A percentile compares a stretch with the other conserved stretches of the same genome.
phyloP scores from a whole-genome alignment of 2,797 vertebrate species.

The Silurus lanzhouensis region DNA sequence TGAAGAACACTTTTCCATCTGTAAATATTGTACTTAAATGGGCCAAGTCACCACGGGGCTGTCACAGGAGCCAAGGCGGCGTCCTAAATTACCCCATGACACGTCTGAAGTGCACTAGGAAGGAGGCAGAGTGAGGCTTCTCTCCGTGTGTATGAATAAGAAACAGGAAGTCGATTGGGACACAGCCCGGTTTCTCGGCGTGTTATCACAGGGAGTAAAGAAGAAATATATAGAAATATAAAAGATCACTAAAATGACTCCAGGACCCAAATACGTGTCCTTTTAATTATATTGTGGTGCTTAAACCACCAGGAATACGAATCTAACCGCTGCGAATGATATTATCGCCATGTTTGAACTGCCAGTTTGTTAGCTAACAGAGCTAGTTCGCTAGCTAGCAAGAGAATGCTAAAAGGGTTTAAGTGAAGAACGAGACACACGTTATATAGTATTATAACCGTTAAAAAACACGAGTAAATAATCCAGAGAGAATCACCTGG shows the following conservation, averaged over 20 bases:
- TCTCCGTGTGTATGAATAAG: too few species aligned
- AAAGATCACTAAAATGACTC: background rate
- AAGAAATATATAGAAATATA: too few species aligned
- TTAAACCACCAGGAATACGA: background rate
- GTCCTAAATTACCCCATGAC: background rate
- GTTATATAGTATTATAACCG: too few species aligned
- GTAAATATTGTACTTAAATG: too few species aligned
- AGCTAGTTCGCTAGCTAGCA: background rate
- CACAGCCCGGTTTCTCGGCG: background rate
- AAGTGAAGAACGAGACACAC: background rate
- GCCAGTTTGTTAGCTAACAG: background rate
- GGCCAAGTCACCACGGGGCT: background rate
- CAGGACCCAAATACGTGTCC: background rate
- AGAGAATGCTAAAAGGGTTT: background rate
- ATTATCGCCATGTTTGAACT: background rate
- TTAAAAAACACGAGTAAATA: too few species aligned
- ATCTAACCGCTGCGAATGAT: background rate
- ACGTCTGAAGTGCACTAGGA: background rate
- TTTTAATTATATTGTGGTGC: background rate
- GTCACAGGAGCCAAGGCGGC: background rate
- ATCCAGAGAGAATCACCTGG: constrained; percentile 61
- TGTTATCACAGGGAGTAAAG: background rate
- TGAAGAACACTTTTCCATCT: too few species aligned
- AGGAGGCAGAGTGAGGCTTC: background rate
- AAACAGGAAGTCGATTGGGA: background rate